phyloP scores from a whole-genome alignment of 2,888 invertebrate genomes.

The Iphiclides podalirius region DNA sequence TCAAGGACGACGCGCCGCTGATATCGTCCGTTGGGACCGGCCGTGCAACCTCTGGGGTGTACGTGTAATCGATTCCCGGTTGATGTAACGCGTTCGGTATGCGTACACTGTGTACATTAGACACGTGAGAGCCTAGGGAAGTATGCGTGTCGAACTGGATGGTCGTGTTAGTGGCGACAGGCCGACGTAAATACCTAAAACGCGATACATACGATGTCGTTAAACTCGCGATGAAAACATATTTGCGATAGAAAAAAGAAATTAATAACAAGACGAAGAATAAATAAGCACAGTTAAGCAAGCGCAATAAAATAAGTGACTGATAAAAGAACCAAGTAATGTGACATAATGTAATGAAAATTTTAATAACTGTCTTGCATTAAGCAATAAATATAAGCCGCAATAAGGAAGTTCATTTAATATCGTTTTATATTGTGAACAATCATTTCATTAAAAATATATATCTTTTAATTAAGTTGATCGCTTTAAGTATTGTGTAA shows the following conservation, averaged over 20 bases:
- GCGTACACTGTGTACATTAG: neutral
- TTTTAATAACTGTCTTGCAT: slow-evolving; percentile 16
- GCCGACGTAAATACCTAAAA: neutral
- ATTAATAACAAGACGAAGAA: slow-evolving; percentile 18
- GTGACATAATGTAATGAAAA: slow-evolving; percentile 21
- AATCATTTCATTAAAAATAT: neutral
- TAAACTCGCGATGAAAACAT: slow-evolving; percentile 17
- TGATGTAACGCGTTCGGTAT: slow-evolving; percentile 4
- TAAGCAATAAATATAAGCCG: slow-evolving; percentile 8
- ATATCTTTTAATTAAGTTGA: no score
- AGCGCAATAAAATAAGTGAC: slow-evolving; percentile 26
- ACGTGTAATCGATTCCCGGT: slow-evolving; percentile 11
- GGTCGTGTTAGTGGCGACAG: neutral
- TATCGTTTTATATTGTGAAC: neutral
- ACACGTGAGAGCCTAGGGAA: neutral
- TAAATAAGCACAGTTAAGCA: slow-evolving; percentile 28
- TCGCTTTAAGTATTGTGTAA: no score
- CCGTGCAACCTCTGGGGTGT: slow-evolving; percentile 5
- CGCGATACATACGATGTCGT: slow-evolving; percentile 15
- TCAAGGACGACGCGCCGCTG: slow-evolving; percentile 47
- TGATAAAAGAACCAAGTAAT: slow-evolving; percentile 29
- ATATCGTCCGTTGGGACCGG: slow-evolving; percentile 15
- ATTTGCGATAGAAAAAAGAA: slow-evolving; percentile 9
- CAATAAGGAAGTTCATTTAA: slow-evolving; percentile 13
- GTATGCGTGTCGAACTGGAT: slow-evolving; percentile 6